These are phyloP conservation scores for Gastracanthus pulcherrimus DNA, from an alignment of 2,888 invertebrate genomes.

Conservation along the genomic window DNA sequence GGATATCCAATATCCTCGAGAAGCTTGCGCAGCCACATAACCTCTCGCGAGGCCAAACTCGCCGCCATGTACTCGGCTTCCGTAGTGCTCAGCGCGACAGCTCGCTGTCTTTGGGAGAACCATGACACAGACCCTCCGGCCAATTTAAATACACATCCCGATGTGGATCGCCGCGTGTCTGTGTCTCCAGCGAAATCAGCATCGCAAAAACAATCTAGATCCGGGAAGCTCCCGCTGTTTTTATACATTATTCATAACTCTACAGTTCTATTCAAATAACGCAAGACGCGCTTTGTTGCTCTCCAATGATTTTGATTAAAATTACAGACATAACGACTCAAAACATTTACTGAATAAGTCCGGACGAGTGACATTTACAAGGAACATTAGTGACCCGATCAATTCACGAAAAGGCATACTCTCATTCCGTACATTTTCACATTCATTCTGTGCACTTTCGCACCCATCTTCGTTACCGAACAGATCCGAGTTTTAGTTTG, in stretches of 20 bases:
- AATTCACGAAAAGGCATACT: too few relatives aligned
- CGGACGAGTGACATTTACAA: too few relatives aligned
- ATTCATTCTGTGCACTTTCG: not conserved
- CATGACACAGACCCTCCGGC: not conserved
- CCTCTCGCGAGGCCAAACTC: not conserved
- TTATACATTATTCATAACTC: too few relatives aligned
- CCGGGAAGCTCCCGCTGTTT: too few relatives aligned
- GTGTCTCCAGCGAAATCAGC: not conserved
- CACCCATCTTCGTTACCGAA: too few relatives aligned
- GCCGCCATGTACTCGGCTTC: slow-evolving; percentile 12
- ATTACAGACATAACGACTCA: too few relatives aligned
- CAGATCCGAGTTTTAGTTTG: too few relatives aligned
- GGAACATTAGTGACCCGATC: too few relatives aligned
- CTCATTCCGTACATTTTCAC: too few relatives aligned
- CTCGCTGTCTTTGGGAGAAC: not conserved
- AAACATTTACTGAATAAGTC: too few relatives aligned
- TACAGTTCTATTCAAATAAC: too few relatives aligned
- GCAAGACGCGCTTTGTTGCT: not conserved
- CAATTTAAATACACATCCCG: not conserved
- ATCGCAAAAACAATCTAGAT: too few relatives aligned
- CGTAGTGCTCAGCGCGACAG: not conserved
- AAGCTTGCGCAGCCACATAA: not conserved
- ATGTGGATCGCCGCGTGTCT: not conserved
- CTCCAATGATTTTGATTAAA: not conserved
- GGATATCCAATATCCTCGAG: not conserved